phyloP scores from a whole-genome alignment of 2,113 vertebrate genomes.

The Anolis carolinensis region DNA sequence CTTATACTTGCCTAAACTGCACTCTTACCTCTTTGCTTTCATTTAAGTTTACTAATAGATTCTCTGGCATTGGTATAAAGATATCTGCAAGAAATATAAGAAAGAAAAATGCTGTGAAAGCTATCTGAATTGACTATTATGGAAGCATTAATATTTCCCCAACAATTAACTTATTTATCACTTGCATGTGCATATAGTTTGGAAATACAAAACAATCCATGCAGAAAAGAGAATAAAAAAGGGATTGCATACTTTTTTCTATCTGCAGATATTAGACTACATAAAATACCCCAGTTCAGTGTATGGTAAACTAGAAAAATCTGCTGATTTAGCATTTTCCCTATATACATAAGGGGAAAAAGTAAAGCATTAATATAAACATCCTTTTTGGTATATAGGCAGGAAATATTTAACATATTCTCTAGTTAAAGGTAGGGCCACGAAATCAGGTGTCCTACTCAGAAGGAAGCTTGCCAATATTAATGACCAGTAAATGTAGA shows the following conservation, averaged over 20 bases:
- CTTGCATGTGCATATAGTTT: not conserved
- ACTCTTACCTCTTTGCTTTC: constrained; percentile 96
- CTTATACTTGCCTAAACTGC: not conserved
- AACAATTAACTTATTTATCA: not conserved
- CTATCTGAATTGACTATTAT: not conserved
- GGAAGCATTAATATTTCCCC: not conserved
- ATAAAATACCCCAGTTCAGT: not conserved
- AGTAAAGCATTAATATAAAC: not conserved
- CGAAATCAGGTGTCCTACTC: not conserved
- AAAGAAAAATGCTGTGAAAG: constrained; percentile 32
- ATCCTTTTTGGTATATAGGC: not conserved
- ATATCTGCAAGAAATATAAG: constrained; percentile 83
- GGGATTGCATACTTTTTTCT: not conserved
- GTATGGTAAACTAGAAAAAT: not conserved
- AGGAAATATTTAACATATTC: not conserved
- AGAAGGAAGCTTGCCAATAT: not conserved
- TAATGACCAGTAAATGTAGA: not conserved
- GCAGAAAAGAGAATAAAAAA: no score
- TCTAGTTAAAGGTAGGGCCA: not conserved
- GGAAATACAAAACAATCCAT: not conserved
- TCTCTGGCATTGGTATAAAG: constrained; percentile 97
- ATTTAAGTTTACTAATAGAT: constrained; percentile 94
- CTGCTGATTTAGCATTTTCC: not conserved
- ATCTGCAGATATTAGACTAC: not conserved
- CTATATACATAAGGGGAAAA: not conserved